Percentiles rank a stretch among this genome's conserved stretches.
phyloP scores from a whole-genome alignment of 2,113 vertebrate genomes.

The Gopherus evgoodei region DNA sequence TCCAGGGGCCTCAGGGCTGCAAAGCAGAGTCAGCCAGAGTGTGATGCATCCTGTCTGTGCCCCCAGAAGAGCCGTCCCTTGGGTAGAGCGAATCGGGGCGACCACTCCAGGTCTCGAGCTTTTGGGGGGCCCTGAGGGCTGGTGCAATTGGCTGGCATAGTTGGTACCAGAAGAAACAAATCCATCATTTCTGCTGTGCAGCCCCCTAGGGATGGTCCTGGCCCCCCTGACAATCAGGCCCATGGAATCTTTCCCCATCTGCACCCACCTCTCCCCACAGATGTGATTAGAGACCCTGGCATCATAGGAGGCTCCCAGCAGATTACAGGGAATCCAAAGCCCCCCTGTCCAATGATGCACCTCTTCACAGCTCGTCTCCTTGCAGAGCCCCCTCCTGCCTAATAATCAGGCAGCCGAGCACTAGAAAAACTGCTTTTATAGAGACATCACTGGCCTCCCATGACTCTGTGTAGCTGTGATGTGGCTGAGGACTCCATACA shows the following conservation, averaged over 20 bases:
- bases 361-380: not conserved
- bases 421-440: not conserved
- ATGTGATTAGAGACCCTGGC: not conserved
- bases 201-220: no score
- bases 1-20: no score
- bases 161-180: no score
- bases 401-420: not conserved
- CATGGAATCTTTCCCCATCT: not conserved
- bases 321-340: not conserved
- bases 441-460: not conserved
- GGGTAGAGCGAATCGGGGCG: fast-evolving
- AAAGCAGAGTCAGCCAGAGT: not conserved
- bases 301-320: not conserved
- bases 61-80: no score
- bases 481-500: not conserved
- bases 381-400: not conserved
- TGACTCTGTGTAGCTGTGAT: not conserved
- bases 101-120: no score
- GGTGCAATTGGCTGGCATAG: no score
- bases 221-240: no score
- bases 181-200: no score
- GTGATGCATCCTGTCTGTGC: not conserved
- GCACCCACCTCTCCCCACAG: not conserved
- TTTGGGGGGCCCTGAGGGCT: no score
- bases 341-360: not conserved